Base-by-base conservation (phyloP, 2,797 vertebrate genomes). In the Adelosebastes latens region DNA sequence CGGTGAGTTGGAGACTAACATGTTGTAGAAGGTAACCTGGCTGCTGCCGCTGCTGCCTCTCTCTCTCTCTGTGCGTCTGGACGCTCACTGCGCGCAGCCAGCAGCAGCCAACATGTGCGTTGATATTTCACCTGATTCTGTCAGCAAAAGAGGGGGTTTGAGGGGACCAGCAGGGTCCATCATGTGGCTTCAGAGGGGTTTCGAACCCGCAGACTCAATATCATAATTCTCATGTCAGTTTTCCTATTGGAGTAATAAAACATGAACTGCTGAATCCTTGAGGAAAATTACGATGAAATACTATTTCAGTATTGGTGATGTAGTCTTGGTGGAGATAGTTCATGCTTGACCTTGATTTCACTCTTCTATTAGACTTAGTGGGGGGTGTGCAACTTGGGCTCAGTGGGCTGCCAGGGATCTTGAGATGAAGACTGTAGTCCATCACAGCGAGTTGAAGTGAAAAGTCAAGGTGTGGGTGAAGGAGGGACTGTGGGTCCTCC, bases 1-100 rank as follows among this genome's bases (percentile, higher is more conserved):
- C 96, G 98, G 97, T 98, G 91, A 96, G 97, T 93, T 34, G 24
- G 25, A 22, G 4, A 3, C 31, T 31, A 42, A 42, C 39, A 16
- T 42, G 39, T 42, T 42, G 39, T 42, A 42, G 31, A 68, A 20
- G 49, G 71, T 46, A 72, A 34, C 29, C 46, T 71, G 39, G n/a
- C 6, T 16, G n/a, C 25, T 18, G 36, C 3, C 4, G 25, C 34
- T 36, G 13, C 39, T 42, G 39, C 39, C 39, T 39, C 39, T 42
- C 39, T 39, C 34, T 36, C 39, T 42, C 39, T 52, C 3, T 9
- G 16, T 16, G 8, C 16, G 24, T 56, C 4, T 31, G 63, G 4
- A 4, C 6, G 31, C 62, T 5, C 8, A 11, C 14, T 46, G 42
- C 42, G 14, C 42, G 42, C 39, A 42, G 39, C 42, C 10, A 29